Conservation (phyloP, 2,113 vertebrate species). For the Xiphias gladius region DNA sequence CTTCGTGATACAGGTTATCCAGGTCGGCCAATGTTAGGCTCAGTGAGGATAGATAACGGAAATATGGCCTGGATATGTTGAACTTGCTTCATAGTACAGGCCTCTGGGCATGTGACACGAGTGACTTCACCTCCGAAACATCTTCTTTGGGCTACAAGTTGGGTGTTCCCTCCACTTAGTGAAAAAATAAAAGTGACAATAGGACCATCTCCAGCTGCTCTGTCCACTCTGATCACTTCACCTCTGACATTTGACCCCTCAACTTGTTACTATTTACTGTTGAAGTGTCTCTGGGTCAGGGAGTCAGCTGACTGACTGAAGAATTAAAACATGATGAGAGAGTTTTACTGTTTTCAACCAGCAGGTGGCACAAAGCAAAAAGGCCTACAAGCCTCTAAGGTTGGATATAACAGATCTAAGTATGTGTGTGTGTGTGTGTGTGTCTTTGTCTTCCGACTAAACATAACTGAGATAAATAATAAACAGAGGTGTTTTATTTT, state of each 20-base stretch:
- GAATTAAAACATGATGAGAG: background rate
- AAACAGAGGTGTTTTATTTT: too few species aligned
- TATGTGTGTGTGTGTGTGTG: background rate
- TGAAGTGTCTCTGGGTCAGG: conserved; percentile 15
- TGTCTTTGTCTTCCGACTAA: background rate
- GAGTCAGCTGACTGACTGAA: background rate
- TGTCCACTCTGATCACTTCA: background rate
- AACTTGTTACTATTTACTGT: conserved; percentile 26
- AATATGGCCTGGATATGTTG: too few species aligned
- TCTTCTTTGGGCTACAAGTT: too few species aligned
- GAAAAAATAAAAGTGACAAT: background rate
- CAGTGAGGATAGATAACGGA: too few species aligned
- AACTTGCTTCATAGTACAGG: too few species aligned
- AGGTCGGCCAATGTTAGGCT: too few species aligned
- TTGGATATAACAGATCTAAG: background rate
- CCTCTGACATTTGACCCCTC: conserved; percentile 41
- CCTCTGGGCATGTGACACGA: background rate
- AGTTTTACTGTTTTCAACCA: conserved; percentile 21
- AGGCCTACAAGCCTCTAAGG: background rate
- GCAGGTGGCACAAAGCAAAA: conserved; percentile 51
- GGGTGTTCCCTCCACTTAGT: background rate
- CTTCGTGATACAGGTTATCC: too few species aligned
- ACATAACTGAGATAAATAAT: too few species aligned
- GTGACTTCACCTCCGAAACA: background rate
- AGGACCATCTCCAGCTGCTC: background rate